phyloP scores from a whole-genome alignment of 2,888 invertebrate genomes.

The Ophraella communa region DNA sequence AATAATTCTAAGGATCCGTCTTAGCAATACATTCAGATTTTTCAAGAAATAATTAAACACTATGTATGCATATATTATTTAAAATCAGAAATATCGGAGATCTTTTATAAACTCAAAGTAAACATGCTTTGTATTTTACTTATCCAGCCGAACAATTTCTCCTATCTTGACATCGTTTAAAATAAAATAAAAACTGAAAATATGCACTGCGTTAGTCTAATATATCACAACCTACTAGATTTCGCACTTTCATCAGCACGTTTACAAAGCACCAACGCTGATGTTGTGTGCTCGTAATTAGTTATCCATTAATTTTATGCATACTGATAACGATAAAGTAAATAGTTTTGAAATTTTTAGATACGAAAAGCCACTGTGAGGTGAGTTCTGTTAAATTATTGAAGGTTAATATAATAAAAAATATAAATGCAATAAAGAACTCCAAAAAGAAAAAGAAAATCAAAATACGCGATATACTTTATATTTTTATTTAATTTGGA shows the following conservation, averaged over 20 bases:
- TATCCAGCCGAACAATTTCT: background rate
- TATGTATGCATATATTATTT: too few relatives aligned
- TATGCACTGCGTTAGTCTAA: constrained; percentile 36
- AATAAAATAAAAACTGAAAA: constrained; percentile 19
- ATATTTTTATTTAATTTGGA: too few relatives aligned
- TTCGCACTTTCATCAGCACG: constrained; percentile 44
- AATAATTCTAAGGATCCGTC: too few relatives aligned
- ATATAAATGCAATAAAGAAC: too few relatives aligned
- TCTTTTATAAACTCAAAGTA: background rate
- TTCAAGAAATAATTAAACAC: too few relatives aligned
- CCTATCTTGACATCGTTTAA: background rate
- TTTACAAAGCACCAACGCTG: constrained; percentile 37
- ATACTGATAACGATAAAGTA: constrained; percentile 22
- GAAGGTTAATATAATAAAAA: constrained; percentile 4
- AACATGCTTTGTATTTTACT: background rate
- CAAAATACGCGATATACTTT: too few relatives aligned
- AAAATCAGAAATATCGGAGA: too few relatives aligned
- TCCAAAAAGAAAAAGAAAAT: too few relatives aligned
- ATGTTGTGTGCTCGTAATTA: constrained; percentile 38
- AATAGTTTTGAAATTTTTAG: constrained; percentile 31
- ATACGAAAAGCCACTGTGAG: constrained; percentile 14
- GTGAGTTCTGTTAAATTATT: constrained; percentile 13
- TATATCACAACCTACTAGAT: constrained; percentile 49
- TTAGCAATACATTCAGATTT: too few relatives aligned
- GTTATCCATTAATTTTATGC: constrained; percentile 33